phyloP scores from a whole-genome alignment of 2,797 vertebrate genomes.

The Lepus oiostolus region DNA sequence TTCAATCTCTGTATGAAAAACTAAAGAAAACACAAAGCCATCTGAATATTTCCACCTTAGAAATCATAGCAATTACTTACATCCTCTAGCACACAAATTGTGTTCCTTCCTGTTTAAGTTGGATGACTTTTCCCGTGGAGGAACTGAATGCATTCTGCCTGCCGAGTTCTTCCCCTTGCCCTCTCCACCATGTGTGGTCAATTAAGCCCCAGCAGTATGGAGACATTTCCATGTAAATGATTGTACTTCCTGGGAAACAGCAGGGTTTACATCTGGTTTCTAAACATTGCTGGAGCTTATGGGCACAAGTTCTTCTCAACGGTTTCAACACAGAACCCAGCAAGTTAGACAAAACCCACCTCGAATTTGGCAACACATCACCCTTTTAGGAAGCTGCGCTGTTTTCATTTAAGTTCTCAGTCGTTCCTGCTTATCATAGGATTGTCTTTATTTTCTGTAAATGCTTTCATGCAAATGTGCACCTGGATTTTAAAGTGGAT shows the following conservation, averaged over 20 bases:
- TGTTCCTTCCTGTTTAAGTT: conserved; percentile 77
- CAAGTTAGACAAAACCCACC: neutral
- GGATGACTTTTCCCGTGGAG: conserved; percentile 63
- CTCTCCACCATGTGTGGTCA: conserved; percentile 73
- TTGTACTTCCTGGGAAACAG: conserved; percentile 66
- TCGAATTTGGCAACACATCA: neutral
- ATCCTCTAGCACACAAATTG: conserved; percentile 52
- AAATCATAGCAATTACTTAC: conserved; percentile 67
- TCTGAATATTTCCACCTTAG: conserved; percentile 70
- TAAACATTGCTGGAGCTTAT: conserved; percentile 27
- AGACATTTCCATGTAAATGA: conserved; percentile 49
- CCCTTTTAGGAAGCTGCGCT: conserved; percentile 48
- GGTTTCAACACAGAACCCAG: neutral
- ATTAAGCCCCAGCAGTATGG: conserved; percentile 67
- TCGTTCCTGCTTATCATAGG: neutral
- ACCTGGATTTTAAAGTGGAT: conserved; percentile 71
- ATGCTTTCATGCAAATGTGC: conserved; percentile 64
- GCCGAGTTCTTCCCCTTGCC: neutral
- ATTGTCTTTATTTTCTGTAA: conserved; percentile 62
- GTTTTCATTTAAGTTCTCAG: conserved; percentile 54
- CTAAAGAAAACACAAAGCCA: conserved; percentile 63
- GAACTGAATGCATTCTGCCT: conserved; percentile 54
- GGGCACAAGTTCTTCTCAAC: neutral
- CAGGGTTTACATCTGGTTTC: conserved; percentile 13
- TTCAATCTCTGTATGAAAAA: conserved; percentile 53